Percentiles rank a stretch among this genome's conserved stretches.
phyloP scores from a whole-genome alignment of 1,140 invertebrate genomes.

The Drosophila repletoides region DNA sequence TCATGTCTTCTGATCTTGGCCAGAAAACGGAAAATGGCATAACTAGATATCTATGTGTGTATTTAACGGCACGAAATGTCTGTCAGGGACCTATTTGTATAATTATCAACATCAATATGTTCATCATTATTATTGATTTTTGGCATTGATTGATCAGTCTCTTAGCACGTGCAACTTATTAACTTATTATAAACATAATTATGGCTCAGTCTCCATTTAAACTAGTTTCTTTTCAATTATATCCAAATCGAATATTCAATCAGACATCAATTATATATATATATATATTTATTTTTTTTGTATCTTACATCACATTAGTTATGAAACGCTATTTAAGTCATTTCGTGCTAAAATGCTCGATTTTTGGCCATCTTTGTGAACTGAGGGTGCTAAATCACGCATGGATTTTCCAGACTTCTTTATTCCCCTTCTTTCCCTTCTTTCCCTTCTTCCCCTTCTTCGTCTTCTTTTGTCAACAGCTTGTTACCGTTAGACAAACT shows the following conservation, averaged over 20 bases:
- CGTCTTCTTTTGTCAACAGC: conserved; percentile 34
- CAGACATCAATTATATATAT: too few relatives aligned
- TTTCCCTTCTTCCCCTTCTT: background rate
- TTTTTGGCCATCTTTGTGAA: too few relatives aligned
- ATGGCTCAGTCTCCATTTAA: too few relatives aligned
- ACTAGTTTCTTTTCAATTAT: too few relatives aligned
- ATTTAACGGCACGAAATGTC: conserved; percentile 1
- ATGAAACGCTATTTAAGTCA: too few relatives aligned
- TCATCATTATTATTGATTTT: background rate
- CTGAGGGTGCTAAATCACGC: too few relatives aligned
- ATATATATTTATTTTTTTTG: background rate
- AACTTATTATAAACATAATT: too few relatives aligned
- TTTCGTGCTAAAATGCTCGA: too few relatives aligned
- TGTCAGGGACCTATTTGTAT: background rate
- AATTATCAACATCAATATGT: background rate
- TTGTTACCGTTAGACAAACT: conserved; percentile 50
- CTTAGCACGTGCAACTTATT: conserved; percentile 14
- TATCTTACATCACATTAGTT: background rate
- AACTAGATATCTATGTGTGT: too few relatives aligned
- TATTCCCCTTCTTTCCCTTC: background rate
- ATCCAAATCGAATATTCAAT: too few relatives aligned
- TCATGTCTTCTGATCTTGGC: background rate
- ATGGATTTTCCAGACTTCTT: conserved; percentile 5
- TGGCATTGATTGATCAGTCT: conserved; percentile 22
- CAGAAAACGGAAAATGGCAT: too few relatives aligned